Conservation (phyloP, 2,797 vertebrate genomes). For the Setipinna tenuifilis region DNA sequence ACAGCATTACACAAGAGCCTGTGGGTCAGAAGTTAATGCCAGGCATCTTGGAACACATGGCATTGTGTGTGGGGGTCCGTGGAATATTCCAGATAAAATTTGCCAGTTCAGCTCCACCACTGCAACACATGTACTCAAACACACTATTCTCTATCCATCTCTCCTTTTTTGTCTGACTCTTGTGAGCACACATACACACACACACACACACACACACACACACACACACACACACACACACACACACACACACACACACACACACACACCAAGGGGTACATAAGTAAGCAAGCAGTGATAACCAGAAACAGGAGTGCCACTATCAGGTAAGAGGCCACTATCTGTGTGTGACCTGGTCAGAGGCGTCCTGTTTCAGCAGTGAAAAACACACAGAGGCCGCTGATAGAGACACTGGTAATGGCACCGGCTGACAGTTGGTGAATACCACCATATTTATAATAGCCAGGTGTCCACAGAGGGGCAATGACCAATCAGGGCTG, state of each 20-base stretch:
- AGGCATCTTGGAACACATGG: conserved; percentile 5
- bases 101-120: no score
- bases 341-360: background rate
- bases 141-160: background rate
- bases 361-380: background rate
- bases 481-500: no score
- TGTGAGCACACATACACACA: no score
- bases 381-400: background rate
- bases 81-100: background rate
- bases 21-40: background rate
- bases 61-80: conserved; percentile 32
- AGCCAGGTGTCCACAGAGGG: no score
- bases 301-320: background rate
- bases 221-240: background rate
- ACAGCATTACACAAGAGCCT: background rate
- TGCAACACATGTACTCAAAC: background rate
- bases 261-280: background rate
- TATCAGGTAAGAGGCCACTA: background rate
- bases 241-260: background rate
- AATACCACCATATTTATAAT: no score
- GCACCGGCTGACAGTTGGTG: background rate
- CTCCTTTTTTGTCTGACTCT: no score
- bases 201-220: no score
- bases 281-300: background rate
- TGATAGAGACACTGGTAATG: background rate